Percentiles rank a stretch among this genome's conserved stretches.
Evolutionary conservation across 2,113 vertebrate species (phyloP).

Genomic region (Camarhynchus parvulus): DNA sequence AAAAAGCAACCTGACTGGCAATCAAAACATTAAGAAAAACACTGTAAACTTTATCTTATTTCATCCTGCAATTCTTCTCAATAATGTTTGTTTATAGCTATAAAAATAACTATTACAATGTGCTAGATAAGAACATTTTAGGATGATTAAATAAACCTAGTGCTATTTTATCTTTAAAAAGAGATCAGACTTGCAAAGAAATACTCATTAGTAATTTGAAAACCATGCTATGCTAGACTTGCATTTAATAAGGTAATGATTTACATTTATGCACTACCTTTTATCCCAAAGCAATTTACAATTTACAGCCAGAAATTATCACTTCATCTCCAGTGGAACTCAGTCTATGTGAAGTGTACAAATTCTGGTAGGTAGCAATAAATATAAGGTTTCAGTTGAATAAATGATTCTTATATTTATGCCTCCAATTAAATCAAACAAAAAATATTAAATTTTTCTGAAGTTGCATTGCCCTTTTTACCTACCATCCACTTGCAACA

Average conservation of each 20-base stretch:
- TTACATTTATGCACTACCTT: constrained; percentile 55
- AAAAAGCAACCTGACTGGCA: not conserved
- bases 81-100: not conserved
- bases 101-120: not conserved
- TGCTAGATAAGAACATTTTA: constrained; percentile 18
- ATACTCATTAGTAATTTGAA: constrained; percentile 49
- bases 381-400: constrained; percentile 21
- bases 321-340: constrained; percentile 46
- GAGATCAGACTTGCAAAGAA: constrained; percentile 15
- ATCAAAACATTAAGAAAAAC: constrained; percentile 6
- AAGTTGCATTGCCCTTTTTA: not conserved
- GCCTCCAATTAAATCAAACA: not conserved
- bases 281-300: constrained; percentile 64
- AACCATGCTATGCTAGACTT: constrained; percentile 44
- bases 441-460: constrained; percentile 1
- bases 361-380: constrained; percentile 46
- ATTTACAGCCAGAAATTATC: constrained; percentile 60
- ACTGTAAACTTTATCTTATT: not conserved
- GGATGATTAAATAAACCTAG: not conserved
- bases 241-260: constrained; percentile 44
- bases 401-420: not conserved
- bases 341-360: constrained; percentile 23
- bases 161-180: constrained; percentile 10
- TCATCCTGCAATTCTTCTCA: not conserved
- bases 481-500: not conserved